Evolutionary conservation across 2,888 invertebrate species (phyloP).

Genomic region (Prenolepis imparis): DNA sequence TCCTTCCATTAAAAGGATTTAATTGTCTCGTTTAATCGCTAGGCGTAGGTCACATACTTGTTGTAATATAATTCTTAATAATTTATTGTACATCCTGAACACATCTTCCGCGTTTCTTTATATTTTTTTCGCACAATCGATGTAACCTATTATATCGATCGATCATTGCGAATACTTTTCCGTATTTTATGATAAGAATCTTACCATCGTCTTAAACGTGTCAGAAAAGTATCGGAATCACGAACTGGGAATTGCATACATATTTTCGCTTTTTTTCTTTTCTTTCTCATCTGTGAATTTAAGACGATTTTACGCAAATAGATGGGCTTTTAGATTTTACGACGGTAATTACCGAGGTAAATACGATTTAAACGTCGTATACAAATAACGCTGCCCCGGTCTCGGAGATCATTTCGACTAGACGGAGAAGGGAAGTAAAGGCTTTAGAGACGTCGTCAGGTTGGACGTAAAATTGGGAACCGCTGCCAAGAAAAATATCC

Average conservation of each 20-base stretch:
- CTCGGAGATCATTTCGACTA: constrained; percentile 8
- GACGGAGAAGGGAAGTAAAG: constrained; percentile 15
- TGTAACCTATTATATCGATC: constrained; percentile 7
- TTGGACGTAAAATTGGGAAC: constrained; percentile 51
- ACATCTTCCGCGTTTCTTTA: neutral
- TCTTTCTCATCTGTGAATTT: neutral
- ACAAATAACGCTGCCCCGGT: constrained; percentile 41
- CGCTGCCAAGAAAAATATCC: constrained; percentile 61
- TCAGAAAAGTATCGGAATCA: constrained; percentile 28
- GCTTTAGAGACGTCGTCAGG: neutral
- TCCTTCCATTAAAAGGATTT: neutral
- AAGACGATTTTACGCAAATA: constrained; percentile 32
- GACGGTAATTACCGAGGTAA: constrained; percentile 42
- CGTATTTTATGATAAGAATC: constrained; percentile 27
- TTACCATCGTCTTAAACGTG: neutral
- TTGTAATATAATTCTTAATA: constrained; percentile 15
- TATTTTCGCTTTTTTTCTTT: neutral
- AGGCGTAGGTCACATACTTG: neutral
- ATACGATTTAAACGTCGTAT: constrained; percentile 33
- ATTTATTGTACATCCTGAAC: constrained; percentile 10
- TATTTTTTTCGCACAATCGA: neutral
- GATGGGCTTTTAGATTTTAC: constrained; percentile 41
- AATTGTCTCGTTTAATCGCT: constrained; percentile 47
- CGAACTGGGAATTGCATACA: constrained; percentile 6
- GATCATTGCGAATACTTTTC: constrained; percentile 22